Evolutionary conservation across 2,113 vertebrate species (phyloP).

Genomic region (Rana temporaria): DNA sequence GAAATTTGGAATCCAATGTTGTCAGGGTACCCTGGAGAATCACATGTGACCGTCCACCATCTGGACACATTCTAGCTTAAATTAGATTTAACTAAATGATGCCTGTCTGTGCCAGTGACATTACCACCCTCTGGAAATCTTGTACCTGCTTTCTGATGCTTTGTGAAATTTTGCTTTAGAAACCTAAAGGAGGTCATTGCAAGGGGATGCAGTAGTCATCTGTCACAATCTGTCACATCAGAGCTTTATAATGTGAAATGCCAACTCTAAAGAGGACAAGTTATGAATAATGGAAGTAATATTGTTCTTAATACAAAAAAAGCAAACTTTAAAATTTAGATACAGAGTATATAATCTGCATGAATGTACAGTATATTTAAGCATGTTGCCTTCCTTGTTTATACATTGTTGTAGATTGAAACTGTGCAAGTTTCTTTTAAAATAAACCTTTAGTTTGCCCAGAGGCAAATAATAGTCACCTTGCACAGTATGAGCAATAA

Average conservation of each 20-base stretch:
- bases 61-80: conserved; percentile 37
- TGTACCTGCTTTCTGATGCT: conserved; percentile 8
- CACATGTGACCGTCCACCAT: conserved; percentile 40
- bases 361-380: neutral
- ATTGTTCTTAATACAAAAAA: neutral
- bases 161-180: conserved; percentile 28
- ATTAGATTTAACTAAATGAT: conserved; percentile 45
- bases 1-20: conserved; percentile 1
- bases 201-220: conserved; percentile 24
- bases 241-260: conserved; percentile 20
- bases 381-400: no score
- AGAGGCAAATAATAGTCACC: no score
- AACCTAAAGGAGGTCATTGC: conserved; percentile 49
- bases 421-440: no score
- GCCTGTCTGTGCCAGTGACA: conserved; percentile 42
- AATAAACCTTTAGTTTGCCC: no score
- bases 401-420: no score
- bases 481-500: no score
- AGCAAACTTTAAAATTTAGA: neutral
- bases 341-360: neutral
- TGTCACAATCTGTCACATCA: conserved; percentile 52
- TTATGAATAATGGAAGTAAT: neutral
- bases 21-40: conserved; percentile 32
- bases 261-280: conserved; percentile 4
- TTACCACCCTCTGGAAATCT: conserved; percentile 30